phyloP scores from a whole-genome alignment of 1,140 invertebrate species.

The Phenacoccus solenopsis region DNA sequence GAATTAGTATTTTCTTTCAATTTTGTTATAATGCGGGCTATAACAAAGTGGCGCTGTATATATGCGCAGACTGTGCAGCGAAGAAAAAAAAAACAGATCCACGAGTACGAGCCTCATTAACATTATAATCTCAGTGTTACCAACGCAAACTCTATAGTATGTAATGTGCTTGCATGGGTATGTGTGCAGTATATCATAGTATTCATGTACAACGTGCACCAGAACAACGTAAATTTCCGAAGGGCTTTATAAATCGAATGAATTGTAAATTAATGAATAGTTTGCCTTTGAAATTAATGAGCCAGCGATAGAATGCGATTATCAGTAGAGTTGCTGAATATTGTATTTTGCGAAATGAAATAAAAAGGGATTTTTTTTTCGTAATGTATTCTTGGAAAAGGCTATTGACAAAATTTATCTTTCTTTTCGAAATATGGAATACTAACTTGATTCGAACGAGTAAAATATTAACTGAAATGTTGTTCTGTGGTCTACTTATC shows the following conservation, averaged over 20 bases:
- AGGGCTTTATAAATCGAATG: background rate
- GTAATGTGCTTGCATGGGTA: background rate
- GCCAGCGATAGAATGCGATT: slow-evolving; percentile 1
- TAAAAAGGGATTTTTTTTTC: background rate
- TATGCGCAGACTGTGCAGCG: background rate
- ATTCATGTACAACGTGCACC: background rate
- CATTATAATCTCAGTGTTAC: background rate
- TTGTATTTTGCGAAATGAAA: background rate
- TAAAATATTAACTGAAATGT: too few relatives aligned
- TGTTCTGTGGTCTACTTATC: too few relatives aligned
- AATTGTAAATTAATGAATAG: slow-evolving; percentile 3
- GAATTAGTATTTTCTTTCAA: too few relatives aligned
- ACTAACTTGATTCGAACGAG: too few relatives aligned
- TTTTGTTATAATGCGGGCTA: too few relatives aligned
- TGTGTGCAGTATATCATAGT: background rate
- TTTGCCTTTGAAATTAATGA: slow-evolving; percentile 3
- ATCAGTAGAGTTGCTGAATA: background rate
- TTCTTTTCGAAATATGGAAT: too few relatives aligned
- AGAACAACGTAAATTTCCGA: background rate
- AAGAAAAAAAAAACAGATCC: background rate
- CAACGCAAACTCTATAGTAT: background rate
- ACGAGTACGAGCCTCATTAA: background rate
- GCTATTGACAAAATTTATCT: too few relatives aligned
- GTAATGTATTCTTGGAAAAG: too few relatives aligned
- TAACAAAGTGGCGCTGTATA: too few relatives aligned